Base-by-base conservation (phyloP, 1,140 invertebrate species). In the Anagrus nilaparvatae region DNA sequence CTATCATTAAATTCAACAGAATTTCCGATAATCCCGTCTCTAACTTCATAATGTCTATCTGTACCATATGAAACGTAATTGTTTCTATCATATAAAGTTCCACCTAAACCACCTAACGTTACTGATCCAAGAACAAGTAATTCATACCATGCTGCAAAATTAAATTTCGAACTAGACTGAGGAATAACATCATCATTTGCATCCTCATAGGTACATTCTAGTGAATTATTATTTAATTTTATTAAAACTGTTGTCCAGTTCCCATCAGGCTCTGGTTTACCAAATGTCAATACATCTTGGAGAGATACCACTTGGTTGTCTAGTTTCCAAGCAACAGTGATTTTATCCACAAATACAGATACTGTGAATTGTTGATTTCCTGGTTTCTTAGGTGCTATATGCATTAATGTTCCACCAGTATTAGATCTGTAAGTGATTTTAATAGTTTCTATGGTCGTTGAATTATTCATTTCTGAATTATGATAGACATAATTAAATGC, bases 341-440 rank as follows among this genome's bases (percentile, higher is more conserved):
- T 74, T 46, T 76, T 74, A 44, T 82, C 79, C 37, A 76, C 73
- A 53, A 75, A 79, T 19, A 82, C 78, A 16, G 79, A 81, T 28
- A 87, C 70, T 2, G 75, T 76, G 54, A 85, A 83, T 63, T 79
- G 76, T 23, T 61, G 50, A 16, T 63, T 55, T 2, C 53, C 54
- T 29, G 70, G 67, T n/a, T 72, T 69, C 7, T 71, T 67, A 33
- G 75, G 70, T 19, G 65, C 58, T 32, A 74, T 69, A 40, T 75
- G 73, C 40, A 87, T 63, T 9, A 85, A 49, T 12, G 79, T 84
- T 39, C 84, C 84, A 28, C 83, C 83, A 4, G 73, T 77, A 19
- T 80, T 79, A 5, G 81, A 84, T 53, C 84, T 53, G 32, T 77
- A 77, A 0, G 70, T 69, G 4, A 82, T 71, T 52, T 75, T 69